Evolutionary conservation across 2,888 invertebrate species (phyloP).

Genomic region (Myathropa florea): DNA sequence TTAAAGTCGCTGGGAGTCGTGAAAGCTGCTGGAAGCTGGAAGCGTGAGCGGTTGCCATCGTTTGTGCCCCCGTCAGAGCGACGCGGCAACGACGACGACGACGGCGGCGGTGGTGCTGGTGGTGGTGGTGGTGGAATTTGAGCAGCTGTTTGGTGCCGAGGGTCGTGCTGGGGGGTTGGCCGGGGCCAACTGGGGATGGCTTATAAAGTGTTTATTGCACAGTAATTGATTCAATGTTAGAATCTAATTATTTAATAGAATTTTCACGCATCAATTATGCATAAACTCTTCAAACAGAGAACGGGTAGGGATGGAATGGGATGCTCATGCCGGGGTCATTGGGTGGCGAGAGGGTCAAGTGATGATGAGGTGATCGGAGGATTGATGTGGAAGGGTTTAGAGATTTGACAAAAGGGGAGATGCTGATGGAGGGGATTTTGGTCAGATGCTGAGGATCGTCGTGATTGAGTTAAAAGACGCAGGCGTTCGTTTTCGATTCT

Average conservation of each 20-base stretch:
- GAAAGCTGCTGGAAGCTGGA: not conserved
- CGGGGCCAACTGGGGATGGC: not conserved
- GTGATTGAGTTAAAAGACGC: too few relatives aligned
- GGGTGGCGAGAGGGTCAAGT: not conserved
- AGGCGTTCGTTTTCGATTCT: too few relatives aligned
- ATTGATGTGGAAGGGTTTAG: too few relatives aligned
- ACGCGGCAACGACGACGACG: too few relatives aligned
- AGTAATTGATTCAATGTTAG: slow-evolving; percentile 62
- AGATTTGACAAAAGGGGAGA: too few relatives aligned
- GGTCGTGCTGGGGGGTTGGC: not conserved
- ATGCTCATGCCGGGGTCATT: not conserved
- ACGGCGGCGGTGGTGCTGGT: too few relatives aligned
- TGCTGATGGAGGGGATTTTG: too few relatives aligned
- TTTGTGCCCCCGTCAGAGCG: not conserved
- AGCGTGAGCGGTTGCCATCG: not conserved
- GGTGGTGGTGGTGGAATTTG: not conserved
- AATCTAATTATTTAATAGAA: slow-evolving; percentile 61
- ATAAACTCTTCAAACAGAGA: slow-evolving; percentile 7
- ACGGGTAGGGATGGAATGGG: not conserved
- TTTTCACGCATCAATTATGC: slow-evolving; percentile 55
- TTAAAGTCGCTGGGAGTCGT: slow-evolving; percentile 40
- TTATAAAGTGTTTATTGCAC: slow-evolving; percentile 54
- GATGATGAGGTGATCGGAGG: not conserved
- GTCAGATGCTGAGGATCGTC: too few relatives aligned
- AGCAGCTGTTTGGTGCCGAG: not conserved